A percentile compares a stretch with the other conserved stretches of the same genome.
These are phyloP conservation scores for Murina feae DNA, from an alignment of 2,113 vertebrate species.

Conservation along the genomic window DNA sequence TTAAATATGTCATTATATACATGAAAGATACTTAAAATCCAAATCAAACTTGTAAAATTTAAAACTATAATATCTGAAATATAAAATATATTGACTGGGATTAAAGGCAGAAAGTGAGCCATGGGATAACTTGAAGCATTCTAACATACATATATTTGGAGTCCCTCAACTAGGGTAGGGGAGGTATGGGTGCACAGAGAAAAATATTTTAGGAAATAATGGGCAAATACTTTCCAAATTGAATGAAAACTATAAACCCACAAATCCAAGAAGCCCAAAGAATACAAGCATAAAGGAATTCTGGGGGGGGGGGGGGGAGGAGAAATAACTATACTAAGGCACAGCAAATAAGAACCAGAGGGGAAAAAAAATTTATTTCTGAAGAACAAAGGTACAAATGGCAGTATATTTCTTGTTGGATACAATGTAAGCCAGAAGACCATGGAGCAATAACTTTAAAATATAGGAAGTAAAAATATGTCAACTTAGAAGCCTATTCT, in stretches of 20 bases:
- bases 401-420: not conserved
- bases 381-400: not conserved
- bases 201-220: not conserved
- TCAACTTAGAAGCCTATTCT: not conserved
- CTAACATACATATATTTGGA: not conserved
- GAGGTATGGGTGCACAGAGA: not conserved
- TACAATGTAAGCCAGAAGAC: not conserved
- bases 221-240: not conserved
- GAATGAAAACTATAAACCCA: not conserved
- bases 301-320: too few relatives aligned
- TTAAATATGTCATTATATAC: not conserved
- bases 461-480: not conserved
- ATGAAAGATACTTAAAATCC: not conserved
- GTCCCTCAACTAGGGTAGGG: not conserved
- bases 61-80: not conserved
- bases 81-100: not conserved
- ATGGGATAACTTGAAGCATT: not conserved
- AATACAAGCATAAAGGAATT: not conserved
- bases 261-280: not conserved
- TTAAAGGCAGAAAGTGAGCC: not conserved
- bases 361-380: not conserved
- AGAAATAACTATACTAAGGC: not conserved
- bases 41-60: not conserved
- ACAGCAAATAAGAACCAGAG: not conserved
- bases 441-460: not conserved